These are phyloP conservation scores for Acrocephalus arundinaceus DNA, from an alignment of 2,113 vertebrate genomes.

Conservation along the genomic window DNA sequence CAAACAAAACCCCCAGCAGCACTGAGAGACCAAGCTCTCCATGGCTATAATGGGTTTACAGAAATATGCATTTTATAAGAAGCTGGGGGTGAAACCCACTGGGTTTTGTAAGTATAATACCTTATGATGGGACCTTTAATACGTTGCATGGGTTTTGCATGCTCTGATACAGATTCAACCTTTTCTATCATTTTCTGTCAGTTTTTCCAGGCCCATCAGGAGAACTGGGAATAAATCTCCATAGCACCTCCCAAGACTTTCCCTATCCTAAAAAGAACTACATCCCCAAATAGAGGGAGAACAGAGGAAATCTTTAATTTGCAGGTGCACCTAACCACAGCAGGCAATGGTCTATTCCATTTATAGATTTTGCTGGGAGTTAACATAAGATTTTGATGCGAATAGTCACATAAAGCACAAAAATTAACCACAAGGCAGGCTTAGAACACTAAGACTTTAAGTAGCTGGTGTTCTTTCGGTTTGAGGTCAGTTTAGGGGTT, in stretches of 20 bases:
- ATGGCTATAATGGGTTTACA: background rate
- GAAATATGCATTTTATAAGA: background rate
- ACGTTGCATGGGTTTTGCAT: background rate
- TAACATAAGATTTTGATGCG: background rate
- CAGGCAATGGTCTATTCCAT: background rate
- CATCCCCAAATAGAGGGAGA: rapidly evolving
- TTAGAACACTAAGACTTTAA: background rate
- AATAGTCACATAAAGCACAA: background rate
- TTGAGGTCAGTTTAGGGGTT: background rate
- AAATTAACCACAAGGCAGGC: background rate
- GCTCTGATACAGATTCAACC: background rate
- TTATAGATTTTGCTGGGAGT: background rate
- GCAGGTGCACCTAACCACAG: background rate
- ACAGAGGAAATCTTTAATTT: background rate
- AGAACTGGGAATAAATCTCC: background rate
- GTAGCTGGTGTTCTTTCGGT: background rate
- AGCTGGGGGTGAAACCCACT: background rate
- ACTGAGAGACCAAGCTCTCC: background rate
- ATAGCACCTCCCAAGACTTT: background rate
- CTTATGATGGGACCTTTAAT: background rate
- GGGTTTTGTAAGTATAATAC: background rate
- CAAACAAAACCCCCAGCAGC: background rate
- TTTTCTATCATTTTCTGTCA: background rate
- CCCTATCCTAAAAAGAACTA: background rate
- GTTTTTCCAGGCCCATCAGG: background rate